Evolutionary conservation across 2,113 vertebrate genomes (phyloP), one percentile per base, ranked within the genome.

Genomic region (Thalassoma bifasciatum): DNA sequence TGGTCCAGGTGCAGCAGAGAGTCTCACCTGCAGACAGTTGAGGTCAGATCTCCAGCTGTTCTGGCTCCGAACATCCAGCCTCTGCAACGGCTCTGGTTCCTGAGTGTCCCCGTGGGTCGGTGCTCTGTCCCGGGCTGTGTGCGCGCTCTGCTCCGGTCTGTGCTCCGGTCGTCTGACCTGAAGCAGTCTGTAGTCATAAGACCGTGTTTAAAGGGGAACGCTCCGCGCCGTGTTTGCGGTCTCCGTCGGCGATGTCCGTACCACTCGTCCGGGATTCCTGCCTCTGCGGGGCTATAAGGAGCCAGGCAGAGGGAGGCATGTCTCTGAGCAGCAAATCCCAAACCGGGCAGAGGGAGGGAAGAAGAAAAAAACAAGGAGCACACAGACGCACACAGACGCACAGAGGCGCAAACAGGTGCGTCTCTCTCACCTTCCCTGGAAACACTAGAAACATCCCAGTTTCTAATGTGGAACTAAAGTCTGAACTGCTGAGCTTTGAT

Each of bases 231-330:
- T 78, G 93, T 92, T 89, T 71, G 91, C 91, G 86, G 93, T 94
- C 95, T 95, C 94, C 90, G 85, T 93, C 93, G 94, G 96, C 91
- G 95, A 97, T 93, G 94, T 97, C 96, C 95, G 95, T 98, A 95
- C 96, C 96, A 96, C 94, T 93, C 94, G 75, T 90, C 91, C 91
- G 92, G 94, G 94, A 95, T 94, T 95, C 95, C 95, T 95, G 91
- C 93, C 90, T 66, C 78, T 58, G 85, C 92, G 87, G 94, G 90
- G 91, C 93, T 91, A 91, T 93, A 92, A 92, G 92, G 95, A 95
- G 94, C 94, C 95, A 94, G 94, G 95, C 93, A 90, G 94, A 92
- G 91, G 85, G 94, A 95, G 89, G 93, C 94, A 93, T 92, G 93
- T 89, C 91, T 83, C 89, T 54, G 83, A 89, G 79, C 92, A 93